Base-by-base conservation (phyloP, 2,888 invertebrate species). In the Fissipunctia ypsillon region DNA sequence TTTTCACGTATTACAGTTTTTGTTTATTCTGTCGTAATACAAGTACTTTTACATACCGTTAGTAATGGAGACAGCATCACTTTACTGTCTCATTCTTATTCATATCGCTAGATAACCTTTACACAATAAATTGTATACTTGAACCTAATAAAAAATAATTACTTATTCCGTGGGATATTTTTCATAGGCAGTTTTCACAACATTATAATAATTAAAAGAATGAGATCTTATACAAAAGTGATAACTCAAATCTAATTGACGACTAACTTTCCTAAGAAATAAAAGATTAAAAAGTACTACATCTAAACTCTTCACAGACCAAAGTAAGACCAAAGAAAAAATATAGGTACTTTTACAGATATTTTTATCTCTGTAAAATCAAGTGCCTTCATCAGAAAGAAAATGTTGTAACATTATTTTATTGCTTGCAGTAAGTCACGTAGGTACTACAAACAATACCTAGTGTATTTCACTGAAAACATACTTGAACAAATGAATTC, bases 401-500 rank as follows among this genome's bases (percentile, higher is more conserved):
- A 52, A 60, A 71, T n/a, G 6, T 5, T 52, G 38, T 3, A 54
- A 54, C 16, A 52, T 19, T 65, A 41, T 56, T 68, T 12, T 64
- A 48, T 64, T 43, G 1, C 3, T 10, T 6, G 0, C 28, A n/a
- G 7, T 19, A 38, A 19, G 3, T 48, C n/a, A 69, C 1, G 4
- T 25, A 35, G n/a, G 7, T 31, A 43, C 14, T 22, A 16, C 7
- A 48, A 35, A 35, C 14, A 52, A 50, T 35, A 43, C 1, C 3
- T 57, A 19, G 2, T 28, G 14, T 22, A 64, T 25, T 78, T 41
- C n/a, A 61, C 64, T 45, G 31, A 38, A 80, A 69, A 54, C 16
- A 38, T 14, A 38, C 6, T 69, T 38, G 19, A 31, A n/a, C 80
- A n/a, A 68, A 60, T 68, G 19, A 63, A 68, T 78, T 68, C 63